A percentile compares a stretch with the other conserved stretches of the same genome.
phyloP scores from a whole-genome alignment of 2,113 vertebrate species.

The Sinocyclocheilus grahami region DNA sequence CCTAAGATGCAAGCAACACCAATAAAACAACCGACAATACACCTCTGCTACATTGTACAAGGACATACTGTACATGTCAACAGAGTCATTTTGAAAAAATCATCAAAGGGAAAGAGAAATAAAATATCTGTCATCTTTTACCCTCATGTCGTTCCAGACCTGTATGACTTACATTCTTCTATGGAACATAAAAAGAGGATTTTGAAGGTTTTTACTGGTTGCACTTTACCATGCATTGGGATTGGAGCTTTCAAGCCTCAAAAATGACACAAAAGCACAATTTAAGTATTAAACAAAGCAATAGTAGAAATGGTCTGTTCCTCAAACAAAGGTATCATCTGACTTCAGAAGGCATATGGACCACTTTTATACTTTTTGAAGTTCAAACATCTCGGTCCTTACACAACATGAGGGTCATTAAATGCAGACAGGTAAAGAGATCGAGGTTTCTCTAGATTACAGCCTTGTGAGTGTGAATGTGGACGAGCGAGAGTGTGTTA shows the following conservation, averaged over 20 bases:
- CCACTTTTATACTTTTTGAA: background rate
- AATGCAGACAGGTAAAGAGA: background rate
- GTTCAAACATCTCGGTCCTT: background rate
- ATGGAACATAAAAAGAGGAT: no score
- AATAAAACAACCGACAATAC: conserved; percentile 1
- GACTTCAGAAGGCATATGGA: background rate
- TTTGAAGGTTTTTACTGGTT: background rate
- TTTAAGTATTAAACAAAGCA: background rate
- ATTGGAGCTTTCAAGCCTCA: background rate
- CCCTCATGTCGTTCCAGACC: background rate
- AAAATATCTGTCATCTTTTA: no score
- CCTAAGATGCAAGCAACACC: background rate
- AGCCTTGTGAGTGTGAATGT: background rate
- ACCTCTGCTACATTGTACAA: background rate
- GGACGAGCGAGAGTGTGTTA: background rate
- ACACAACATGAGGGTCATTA: background rate
- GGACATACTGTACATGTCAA: conserved; percentile 2
- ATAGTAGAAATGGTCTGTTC: background rate
- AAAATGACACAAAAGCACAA: no score
- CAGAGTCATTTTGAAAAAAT: background rate
- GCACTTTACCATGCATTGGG: background rate
- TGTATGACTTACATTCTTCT: background rate
- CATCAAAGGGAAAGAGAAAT: background rate
- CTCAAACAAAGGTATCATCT: background rate
- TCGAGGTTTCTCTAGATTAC: background rate